Base-by-base conservation (phyloP, 2,888 invertebrate species). In the Epinotia brunnichana region DNA sequence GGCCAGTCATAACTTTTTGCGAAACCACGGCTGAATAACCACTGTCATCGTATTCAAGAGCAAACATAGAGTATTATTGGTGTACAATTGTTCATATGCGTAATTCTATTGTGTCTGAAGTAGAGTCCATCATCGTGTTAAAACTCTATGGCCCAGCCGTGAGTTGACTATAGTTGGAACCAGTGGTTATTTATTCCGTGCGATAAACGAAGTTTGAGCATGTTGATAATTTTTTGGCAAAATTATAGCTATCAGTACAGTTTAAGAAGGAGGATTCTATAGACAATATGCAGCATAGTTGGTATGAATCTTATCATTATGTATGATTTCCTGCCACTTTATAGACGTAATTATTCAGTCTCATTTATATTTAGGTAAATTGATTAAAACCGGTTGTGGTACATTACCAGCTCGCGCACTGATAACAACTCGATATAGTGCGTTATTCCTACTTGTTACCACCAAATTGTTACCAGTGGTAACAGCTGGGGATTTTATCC, bases 201-300 rank as follows among this genome's bases (percentile, higher is more conserved):
- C 15, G 56, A 24, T 24, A 13, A 56, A 13, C 24, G 11, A 54
- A 54, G 54, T 13, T 21, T 11, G 35, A 64, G 19, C 39, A 51
- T 53, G 19, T 64, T 17, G 48, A 15, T 63, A 53, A 9, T 17
- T 11, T n/a, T 13, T 19, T 17, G 21, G 13, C 44, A 51, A n/a
- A 21, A 17, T 2, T 21, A 21, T 54, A 7, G 5, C 7, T 0
- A n/a, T 17, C 19, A 29, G 70, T 70, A 70, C 70, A 70, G 63
- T 63, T 63, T 19, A 63, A 70, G 62, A 70, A 70, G 44, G 67
- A 44, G 4, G 53, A 63, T 57, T 56, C 11, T n/a, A 19, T 48
- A 54, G 54, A 61, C 13, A 54, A 39, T 0, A 19, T 17, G 10
- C 13, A 4, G 2, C 48, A 51, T 48, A 29, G 51, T 63, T 51